phyloP scores from a whole-genome alignment of 2,113 vertebrate genomes.

The Mastomys natalensis region DNA sequence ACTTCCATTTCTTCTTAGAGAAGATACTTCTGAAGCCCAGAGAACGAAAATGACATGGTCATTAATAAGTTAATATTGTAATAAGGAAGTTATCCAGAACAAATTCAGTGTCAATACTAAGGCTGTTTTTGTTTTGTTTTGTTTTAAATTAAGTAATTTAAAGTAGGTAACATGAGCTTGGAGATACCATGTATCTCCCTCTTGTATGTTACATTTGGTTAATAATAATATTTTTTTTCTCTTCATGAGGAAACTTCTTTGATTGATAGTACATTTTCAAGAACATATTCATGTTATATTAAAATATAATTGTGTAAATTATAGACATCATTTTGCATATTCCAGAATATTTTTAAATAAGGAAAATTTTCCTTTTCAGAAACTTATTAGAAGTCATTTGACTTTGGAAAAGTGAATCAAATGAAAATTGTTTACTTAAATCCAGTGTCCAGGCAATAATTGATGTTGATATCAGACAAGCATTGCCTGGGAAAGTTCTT shows the following conservation, averaged over 20 bases:
- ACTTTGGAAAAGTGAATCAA: slow-evolving; percentile 32
- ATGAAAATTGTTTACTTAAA: slow-evolving; percentile 64
- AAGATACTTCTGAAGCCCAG: neutral
- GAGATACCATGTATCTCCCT: neutral
- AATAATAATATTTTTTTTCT: neutral
- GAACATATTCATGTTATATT: slow-evolving; percentile 66
- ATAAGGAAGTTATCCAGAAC: slow-evolving; percentile 24
- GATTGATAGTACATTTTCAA: slow-evolving; percentile 58
- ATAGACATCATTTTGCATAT: slow-evolving; percentile 58
- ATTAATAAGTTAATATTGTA: neutral
- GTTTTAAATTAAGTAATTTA: neutral
- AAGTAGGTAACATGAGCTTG: neutral
- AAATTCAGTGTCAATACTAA: neutral
- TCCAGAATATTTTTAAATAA: slow-evolving; percentile 59
- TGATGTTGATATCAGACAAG: neutral
- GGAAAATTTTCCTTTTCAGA: slow-evolving; percentile 39
- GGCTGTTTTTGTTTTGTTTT: neutral
- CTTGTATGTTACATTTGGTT: slow-evolving; percentile 32
- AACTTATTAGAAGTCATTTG: slow-evolving; percentile 57
- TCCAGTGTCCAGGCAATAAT: neutral
- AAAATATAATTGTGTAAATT: slow-evolving; percentile 72
- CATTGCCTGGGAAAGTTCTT: slow-evolving; percentile 44
- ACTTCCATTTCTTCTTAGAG: slow-evolving; percentile 4
- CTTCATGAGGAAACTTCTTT: slow-evolving; percentile 29
- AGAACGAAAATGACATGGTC: neutral